Base-by-base conservation (phyloP, 2,797 vertebrate species). In the Syngnathus rostellatus region DNA sequence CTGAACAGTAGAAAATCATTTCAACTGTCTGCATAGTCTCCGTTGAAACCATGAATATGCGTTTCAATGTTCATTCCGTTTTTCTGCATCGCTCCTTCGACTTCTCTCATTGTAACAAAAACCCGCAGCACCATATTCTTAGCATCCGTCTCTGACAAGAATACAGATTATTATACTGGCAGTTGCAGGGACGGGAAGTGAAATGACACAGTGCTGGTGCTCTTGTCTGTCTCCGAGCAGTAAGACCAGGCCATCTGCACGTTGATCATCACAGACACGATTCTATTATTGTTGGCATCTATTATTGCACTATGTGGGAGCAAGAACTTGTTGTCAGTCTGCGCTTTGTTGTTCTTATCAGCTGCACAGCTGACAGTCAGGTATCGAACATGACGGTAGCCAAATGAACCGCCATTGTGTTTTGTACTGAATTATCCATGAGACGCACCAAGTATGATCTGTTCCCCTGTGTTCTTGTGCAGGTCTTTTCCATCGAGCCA, bases 401-500 rank as follows among this genome's bases (percentile, higher is more conserved):
- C 63, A 77, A 85, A 85, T 80, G 76, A 81, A 77, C 79, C 81
- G 66, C 72, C 68, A 68, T 78, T 71, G 71, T 81, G 75, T 79
- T 61, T 62, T 74, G 45, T 63, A 85, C 60, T 74, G 72, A 76
- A 77, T 86, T 76, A 79, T 77, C 59, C 60, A 66, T 59, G 48
- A 70, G 63, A 78, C 68, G 72, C 65, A 51, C 21, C 77, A 70
- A 82, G 68, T 65, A 71, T 51, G 43, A 55, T 67, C 68, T 85
- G 38, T 83, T 65, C 81, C 31, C 62, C 71, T 68, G 68, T 63
- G 63, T 63, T 65, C 71, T 84, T 71, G 48, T 80, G 53, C 84
- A 99, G 97, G 97, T 83, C 93, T 99, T 63, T 99, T 99, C 89
- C 97, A 99, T 87, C 91, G 96, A 83, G 97, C 97, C 79, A 96